Evolutionary conservation across 2,888 invertebrate genomes (phyloP), one percentile per base, ranked within the genome.

Genomic region (Caenorhabditis becei): DNA sequence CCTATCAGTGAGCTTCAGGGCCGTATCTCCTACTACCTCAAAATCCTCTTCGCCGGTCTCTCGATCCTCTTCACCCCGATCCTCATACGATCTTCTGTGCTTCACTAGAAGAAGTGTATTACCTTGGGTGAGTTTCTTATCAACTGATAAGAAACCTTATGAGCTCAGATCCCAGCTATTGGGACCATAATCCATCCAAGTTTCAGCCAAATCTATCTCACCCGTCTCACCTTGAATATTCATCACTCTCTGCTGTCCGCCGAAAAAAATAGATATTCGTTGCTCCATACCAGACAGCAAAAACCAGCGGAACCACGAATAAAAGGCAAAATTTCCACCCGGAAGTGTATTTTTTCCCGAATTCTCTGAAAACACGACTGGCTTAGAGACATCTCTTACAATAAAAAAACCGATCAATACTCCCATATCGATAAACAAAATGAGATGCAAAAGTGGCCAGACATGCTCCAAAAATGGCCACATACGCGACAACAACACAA

Each of bases 61-160:
- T 90, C 90, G 71, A 54, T 90, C 58, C 72, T 90, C n/a, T 90
- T 90, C 8, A 85, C 90, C 16, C 90, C 90, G 3, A 84, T 90
- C 51, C 83, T 90, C 20, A 77, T 90, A 7, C 7, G 2, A 2
- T 41, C 41, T 41, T 41, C 91, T 71, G 51, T 90, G 8, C 83
- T 90, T 18, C 91, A 90, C 74, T 90, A 90, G 90, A 87, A 86
- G 65, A 88, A 88, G 58, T 90, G 90, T 74, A 90, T 90, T 54
- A 91, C 90, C 18, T 87, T 87, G 86, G 90, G 90, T 90, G 16
- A 66, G 69, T 51, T 7, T 32, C 32, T 32, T 32, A 32, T 32
- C 32, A 32, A 49, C 51, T 44, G 41, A 41, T n/a, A 37, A n/a
- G 26, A 10, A 62, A n/a, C n/a, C n/a, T n/a, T n/a, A n/a, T n/a